These are phyloP conservation scores for Phylloscopus trochilus DNA, from an alignment of 2,113 vertebrate species.

Conservation along the genomic window DNA sequence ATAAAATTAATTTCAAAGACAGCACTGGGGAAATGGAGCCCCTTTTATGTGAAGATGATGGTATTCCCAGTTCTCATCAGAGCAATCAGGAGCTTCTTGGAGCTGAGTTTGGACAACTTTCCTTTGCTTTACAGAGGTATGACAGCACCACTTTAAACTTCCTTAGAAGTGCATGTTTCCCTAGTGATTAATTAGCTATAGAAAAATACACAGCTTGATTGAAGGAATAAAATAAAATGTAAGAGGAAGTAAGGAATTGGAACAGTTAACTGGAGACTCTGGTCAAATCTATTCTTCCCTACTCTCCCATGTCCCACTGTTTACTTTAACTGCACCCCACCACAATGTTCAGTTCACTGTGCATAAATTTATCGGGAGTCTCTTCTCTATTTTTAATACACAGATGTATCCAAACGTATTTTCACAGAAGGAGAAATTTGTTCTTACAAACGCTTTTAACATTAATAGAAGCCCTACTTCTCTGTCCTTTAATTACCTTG, in stretches of 20 bases:
- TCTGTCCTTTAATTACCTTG: neutral
- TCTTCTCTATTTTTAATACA: neutral
- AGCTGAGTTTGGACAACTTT: neutral
- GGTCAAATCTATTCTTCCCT: neutral
- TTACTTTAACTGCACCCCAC: neutral
- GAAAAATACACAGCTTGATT: neutral
- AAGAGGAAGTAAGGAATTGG: slow-evolving; percentile 1
- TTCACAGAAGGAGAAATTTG: neutral
- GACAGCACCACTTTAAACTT: neutral
- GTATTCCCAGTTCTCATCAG: neutral
- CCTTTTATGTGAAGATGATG: neutral
- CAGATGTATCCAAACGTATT: neutral
- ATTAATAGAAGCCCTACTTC: neutral
- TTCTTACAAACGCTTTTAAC: neutral
- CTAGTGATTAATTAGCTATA: neutral
- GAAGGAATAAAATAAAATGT: neutral
- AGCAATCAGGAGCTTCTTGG: neutral
- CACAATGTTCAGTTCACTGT: neutral
- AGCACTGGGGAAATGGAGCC: neutral
- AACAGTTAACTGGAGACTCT: neutral
- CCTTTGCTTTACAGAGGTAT: neutral
- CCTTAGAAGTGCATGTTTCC: neutral
- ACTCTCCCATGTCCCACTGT: neutral
- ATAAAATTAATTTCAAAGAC: neutral
- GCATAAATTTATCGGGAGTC: neutral